Evolutionary conservation across 2,797 vertebrate species (phyloP), one percentile per base, ranked within the genome.

Genomic region (Tolypeutes matacus): DNA sequence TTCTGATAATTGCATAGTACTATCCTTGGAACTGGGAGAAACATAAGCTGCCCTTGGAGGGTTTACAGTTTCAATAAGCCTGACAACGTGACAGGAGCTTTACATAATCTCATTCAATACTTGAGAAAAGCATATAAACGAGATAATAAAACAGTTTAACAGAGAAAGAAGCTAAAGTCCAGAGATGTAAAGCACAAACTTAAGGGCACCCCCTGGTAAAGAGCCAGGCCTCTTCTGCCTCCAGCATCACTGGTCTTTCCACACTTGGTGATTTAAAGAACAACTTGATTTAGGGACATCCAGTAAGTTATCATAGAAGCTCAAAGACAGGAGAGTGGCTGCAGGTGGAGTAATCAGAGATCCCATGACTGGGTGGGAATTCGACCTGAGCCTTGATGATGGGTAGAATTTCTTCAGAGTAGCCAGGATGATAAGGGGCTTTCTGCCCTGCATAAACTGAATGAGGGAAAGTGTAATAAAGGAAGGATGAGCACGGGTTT

Each of bases 121-220:
- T 92, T 72, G 69, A 94, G 69, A 77, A 91, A 90, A 85, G 21
- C 13, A 27, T 90, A 4, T 67, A 67, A 94, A 42, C 69, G 20
- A 72, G 73, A 7, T 75, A 49, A n/a, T 49, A 29, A 18, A 58
- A 18, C 34, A 65, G 8, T 60, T 65, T 77, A 85, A 77, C 62
- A 72, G 46, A 85, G 60, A 72, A 69, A 86, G 67, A 75, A 81
- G 18, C 60, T 77, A 36, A 81, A 12, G 18, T 17, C 82, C 42
- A 20, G 67, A 89, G 58, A 75, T 34, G 7, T 3, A 8, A 29
- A 36, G 12, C 23, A 14, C 49, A 27, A 25, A 72, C 9, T 51
- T 36, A 81, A 21, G 27, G 10, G 39, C 29, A 12, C 15, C 17
- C 15, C 2, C 0, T 10, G 4, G 36, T n/a, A 76, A 92, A 65